Conservation (phyloP, 2,888 invertebrate species). For the Kryphioiulus occultus region DNA sequence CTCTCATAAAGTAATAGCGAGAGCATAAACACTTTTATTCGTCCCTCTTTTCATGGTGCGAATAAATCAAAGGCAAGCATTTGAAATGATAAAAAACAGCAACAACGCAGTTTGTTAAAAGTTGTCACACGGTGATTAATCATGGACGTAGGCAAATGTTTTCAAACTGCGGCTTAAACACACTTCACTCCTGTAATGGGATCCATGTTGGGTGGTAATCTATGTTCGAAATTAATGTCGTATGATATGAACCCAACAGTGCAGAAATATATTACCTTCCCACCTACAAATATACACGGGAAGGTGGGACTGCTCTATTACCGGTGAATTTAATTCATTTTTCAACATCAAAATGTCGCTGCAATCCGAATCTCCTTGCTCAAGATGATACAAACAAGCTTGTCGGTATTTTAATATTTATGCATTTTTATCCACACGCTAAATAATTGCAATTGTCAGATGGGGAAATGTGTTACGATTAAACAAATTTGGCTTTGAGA, state of each 20-base stretch:
- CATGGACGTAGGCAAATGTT: not conserved
- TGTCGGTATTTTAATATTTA: not conserved
- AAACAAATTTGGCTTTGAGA: too few species aligned
- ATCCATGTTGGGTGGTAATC: not conserved
- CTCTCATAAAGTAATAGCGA: not conserved
- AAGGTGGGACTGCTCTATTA: not conserved
- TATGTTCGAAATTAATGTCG: not conserved
- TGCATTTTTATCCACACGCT: not conserved
- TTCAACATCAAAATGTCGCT: not conserved
- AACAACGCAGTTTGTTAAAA: constrained; percentile 20
- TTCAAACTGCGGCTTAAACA: not conserved
- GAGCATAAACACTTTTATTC: constrained; percentile 10
- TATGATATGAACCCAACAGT: not conserved
- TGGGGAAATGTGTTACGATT: not conserved
- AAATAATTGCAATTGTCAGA: not conserved
- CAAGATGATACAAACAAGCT: not conserved
- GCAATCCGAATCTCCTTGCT: not conserved
- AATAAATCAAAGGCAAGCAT: constrained; percentile 1
- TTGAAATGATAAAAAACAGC: constrained; percentile 24
- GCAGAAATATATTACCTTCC: not conserved
- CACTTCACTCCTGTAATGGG: constrained; percentile 3
- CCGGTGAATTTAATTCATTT: not conserved
- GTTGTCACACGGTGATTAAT: constrained; percentile 4
- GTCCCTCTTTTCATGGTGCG: not conserved
- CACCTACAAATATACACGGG: not conserved